These are phyloP conservation scores for Dissostichus mawsoni DNA, from an alignment of 2,113 vertebrate species.

Conservation along the genomic window DNA sequence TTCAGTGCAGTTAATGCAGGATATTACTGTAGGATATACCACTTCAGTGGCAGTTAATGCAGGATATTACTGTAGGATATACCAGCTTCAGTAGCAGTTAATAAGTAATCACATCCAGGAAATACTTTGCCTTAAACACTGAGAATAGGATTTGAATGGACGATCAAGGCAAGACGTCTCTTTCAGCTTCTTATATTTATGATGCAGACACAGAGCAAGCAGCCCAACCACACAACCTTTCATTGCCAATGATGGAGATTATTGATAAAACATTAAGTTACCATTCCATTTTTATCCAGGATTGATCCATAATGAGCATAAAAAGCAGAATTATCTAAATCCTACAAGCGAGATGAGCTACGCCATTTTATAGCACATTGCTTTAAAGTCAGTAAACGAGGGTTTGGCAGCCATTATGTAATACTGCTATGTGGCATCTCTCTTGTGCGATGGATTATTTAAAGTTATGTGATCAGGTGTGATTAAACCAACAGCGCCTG, in stretches of 20 bases:
- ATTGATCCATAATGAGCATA: too few relatives aligned
- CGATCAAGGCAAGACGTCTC: not conserved
- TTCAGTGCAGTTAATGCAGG: slow-evolving; percentile 13
- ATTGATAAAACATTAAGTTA: not conserved
- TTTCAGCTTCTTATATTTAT: not conserved
- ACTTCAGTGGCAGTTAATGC: not conserved
- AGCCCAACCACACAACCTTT: not conserved
- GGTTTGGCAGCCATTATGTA: not conserved
- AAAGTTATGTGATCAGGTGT: slow-evolving; percentile 36
- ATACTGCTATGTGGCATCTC: not conserved
- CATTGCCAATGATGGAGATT: not conserved
- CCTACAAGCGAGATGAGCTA: not conserved
- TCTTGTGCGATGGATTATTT: slow-evolving; percentile 28
- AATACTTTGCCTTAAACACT: not conserved
- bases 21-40: slow-evolving; percentile 20
- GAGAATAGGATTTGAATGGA: not conserved
- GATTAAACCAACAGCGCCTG: slow-evolving; percentile 3
- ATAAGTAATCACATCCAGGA: not conserved
- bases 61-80: slow-evolving; percentile 30
- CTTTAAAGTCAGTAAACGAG: not conserved
- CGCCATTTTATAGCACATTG: too few relatives aligned
- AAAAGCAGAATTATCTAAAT: not conserved
- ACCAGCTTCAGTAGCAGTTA: not conserved
- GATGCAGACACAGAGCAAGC: not conserved
- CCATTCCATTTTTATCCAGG: not conserved